Conservation (phyloP, 2,797 vertebrate genomes). For the Falco rusticolus region DNA sequence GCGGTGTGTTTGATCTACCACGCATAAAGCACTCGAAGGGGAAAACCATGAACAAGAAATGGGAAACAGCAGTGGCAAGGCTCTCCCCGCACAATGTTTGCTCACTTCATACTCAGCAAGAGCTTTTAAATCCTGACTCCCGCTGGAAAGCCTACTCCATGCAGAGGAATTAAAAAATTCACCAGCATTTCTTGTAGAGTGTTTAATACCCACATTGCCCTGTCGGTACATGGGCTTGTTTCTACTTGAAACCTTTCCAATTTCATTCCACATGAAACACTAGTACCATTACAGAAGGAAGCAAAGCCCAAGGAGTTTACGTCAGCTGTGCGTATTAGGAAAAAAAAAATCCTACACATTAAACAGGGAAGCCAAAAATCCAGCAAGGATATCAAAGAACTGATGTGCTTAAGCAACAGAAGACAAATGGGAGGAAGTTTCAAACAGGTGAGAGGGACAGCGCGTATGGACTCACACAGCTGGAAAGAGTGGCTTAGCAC, state of each 20-base stretch:
- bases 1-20: accelerated
- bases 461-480: accelerated
- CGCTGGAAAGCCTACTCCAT: not conserved
- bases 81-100: not conserved
- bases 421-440: not conserved
- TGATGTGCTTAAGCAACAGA: not conserved
- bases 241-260: not conserved
- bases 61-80: not conserved
- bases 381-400: not conserved
- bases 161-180: not conserved
- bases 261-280: not conserved
- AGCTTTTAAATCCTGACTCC: not conserved
- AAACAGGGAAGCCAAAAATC: not conserved
- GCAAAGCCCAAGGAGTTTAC: not conserved
- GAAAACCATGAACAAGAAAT: not conserved
- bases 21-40: not conserved
- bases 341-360: not conserved
- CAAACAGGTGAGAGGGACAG: not conserved
- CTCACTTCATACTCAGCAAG: not conserved
- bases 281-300: not conserved
- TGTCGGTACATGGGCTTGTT: not conserved
- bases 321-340: accelerated
- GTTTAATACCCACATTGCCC: not conserved
- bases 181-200: not conserved
- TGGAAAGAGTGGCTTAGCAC: not conserved